phyloP scores from a whole-genome alignment of 1,140 invertebrate species.

The Drosophila eugracilis region DNA sequence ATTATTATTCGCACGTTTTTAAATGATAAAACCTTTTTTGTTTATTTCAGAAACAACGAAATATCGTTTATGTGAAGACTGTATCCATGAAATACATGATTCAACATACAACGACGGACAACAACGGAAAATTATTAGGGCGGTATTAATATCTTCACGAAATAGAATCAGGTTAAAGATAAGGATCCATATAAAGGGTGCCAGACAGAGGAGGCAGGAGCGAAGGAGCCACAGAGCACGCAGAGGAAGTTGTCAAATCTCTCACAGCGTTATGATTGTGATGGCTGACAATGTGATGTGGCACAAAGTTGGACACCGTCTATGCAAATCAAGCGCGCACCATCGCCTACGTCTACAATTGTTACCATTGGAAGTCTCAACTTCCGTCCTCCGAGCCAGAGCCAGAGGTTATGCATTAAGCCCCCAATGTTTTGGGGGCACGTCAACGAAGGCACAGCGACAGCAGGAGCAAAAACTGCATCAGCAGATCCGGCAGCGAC shows the following conservation, averaged over 20 bases:
- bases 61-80: constrained; percentile 19
- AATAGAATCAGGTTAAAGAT: constrained; percentile 2
- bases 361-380: constrained; percentile 45
- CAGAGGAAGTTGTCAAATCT: constrained; percentile 27
- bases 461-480: constrained; percentile 50
- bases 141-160: constrained; percentile 9
- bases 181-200: constrained; percentile 3
- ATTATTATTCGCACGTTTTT: neutral
- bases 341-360: constrained; percentile 41
- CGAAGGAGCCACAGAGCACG: constrained; percentile 22
- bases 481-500: constrained; percentile 50
- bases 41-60: constrained; percentile 20
- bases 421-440: constrained; percentile 84
- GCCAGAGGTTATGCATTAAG: constrained; percentile 79
- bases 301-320: constrained; percentile 79
- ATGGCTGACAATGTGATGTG: constrained; percentile 85
- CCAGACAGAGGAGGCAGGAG: constrained; percentile 17
- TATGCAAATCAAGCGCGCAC: constrained; percentile 74
- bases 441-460: constrained; percentile 50
- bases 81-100: constrained; percentile 36
- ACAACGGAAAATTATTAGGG: constrained; percentile 30
- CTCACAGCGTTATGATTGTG: constrained; percentile 81
- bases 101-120: constrained; percentile 57
- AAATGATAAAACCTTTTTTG: neutral
- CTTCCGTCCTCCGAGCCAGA: constrained; percentile 44